A percentile compares a stretch with the other conserved stretches of the same genome.
Evolutionary conservation across 2,797 vertebrate species (phyloP).

Genomic region (Melanotaenia pygmaea): DNA sequence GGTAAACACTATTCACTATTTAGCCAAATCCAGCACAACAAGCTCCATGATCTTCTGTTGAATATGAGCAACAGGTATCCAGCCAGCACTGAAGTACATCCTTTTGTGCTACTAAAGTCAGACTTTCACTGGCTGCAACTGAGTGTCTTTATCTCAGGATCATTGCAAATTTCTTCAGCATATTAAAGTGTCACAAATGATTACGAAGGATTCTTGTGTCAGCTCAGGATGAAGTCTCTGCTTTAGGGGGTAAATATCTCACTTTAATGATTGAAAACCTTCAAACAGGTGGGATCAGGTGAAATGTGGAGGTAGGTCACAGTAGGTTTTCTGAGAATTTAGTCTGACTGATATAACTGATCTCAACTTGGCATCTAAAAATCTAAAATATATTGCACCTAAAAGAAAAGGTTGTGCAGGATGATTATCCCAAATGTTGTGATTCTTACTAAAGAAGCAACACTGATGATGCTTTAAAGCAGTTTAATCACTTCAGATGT

Average conservation of each 20-base stretch:
- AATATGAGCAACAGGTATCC: conserved; percentile 78
- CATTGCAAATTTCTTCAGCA: background rate
- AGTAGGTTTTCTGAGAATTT: background rate
- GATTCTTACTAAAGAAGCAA: background rate
- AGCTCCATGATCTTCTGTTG: conserved; percentile 70
- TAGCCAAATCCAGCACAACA: conserved; percentile 56
- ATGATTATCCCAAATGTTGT: background rate
- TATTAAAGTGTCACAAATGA: background rate
- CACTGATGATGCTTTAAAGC: conserved; percentile 8
- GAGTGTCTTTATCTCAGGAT: background rate
- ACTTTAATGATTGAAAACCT: background rate
- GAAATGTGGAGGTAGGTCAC: background rate
- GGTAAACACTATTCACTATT: conserved; percentile 64
- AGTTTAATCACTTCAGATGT: background rate
- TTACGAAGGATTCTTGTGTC: background rate
- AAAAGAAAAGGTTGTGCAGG: background rate
- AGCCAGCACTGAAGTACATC: conserved; percentile 18
- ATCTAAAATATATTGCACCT: background rate
- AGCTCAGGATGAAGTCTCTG: conserved; percentile 4
- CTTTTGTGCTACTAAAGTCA: background rate
- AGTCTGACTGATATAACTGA: background rate
- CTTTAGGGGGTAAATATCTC: background rate
- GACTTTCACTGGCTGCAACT: background rate
- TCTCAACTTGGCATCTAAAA: background rate
- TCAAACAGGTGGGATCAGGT: background rate